Evolutionary conservation across 2,888 invertebrate species (phyloP).

Genomic region (Habroteleia sp.): DNA sequence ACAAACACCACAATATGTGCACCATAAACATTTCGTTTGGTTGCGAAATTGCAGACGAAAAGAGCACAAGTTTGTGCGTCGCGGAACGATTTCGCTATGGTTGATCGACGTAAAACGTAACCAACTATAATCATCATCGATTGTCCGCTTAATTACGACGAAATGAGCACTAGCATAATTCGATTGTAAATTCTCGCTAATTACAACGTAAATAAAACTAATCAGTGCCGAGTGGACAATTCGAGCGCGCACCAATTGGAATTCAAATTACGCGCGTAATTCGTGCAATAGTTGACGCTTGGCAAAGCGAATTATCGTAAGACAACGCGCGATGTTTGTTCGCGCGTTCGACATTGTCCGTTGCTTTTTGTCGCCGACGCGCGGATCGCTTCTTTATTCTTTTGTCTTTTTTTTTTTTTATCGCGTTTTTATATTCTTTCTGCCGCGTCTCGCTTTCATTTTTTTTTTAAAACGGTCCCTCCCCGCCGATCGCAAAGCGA

Average conservation of each 20-base stretch:
- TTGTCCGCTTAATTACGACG: slow-evolving; percentile 35
- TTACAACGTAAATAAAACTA: slow-evolving; percentile 51
- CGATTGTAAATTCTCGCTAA: slow-evolving; percentile 46
- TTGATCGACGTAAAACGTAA: slow-evolving; percentile 28
- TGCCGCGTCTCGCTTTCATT: neutral
- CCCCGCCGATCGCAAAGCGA: slow-evolving; percentile 36
- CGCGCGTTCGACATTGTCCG: no score
- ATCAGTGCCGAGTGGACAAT: slow-evolving; percentile 38
- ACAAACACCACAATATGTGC: slow-evolving; percentile 32
- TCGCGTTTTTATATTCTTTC: neutral
- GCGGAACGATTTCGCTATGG: no score
- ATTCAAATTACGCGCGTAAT: slow-evolving; percentile 51
- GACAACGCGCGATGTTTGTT: slow-evolving; percentile 27
- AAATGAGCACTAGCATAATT: slow-evolving; percentile 32
- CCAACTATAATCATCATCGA: slow-evolving; percentile 30
- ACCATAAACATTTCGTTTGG: slow-evolving; percentile 10
- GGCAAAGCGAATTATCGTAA: slow-evolving; percentile 38
- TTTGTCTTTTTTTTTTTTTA: slow-evolving; percentile 5
- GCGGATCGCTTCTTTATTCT: no score
- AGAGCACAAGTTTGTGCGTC: neutral
- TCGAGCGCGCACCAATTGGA: slow-evolving; percentile 31
- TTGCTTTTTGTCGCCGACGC: no score
- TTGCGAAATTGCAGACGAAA: neutral
- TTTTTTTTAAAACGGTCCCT: slow-evolving; percentile 30
- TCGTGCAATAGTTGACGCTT: slow-evolving; percentile 25